Percentiles rank a stretch among this genome's conserved stretches.
phyloP scores from a whole-genome alignment of 2,113 vertebrate species.

The Sylvietta virens region DNA sequence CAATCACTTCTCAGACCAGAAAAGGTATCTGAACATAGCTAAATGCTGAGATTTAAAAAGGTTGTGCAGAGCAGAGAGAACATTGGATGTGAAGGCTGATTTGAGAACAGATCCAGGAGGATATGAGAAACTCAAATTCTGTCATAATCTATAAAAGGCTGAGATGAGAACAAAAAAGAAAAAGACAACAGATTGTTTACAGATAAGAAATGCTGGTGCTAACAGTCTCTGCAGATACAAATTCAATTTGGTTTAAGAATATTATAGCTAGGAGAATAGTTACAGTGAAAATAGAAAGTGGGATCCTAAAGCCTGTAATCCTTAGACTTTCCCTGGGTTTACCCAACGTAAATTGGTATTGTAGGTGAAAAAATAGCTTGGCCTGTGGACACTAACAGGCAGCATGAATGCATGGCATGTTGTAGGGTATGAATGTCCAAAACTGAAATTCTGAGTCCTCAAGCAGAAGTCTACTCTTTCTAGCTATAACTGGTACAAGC shows the following conservation, averaged over 20 bases:
- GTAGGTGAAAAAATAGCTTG: not conserved
- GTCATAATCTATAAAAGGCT: not conserved
- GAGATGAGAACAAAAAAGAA: not conserved
- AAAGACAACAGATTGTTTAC: not conserved
- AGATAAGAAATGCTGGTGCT: not conserved
- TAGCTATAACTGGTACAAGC: not conserved
- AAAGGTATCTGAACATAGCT: not conserved
- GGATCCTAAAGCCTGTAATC: not conserved
- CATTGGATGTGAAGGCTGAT: not conserved
- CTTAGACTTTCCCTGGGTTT: not conserved
- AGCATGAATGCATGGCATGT: accelerated
- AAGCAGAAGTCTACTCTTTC: not conserved
- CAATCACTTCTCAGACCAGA: not conserved
- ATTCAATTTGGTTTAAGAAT: not conserved
- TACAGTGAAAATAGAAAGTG: not conserved
- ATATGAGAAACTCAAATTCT: not conserved
- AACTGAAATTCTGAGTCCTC: not conserved
- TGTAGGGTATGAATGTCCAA: not conserved
- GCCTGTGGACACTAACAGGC: not conserved
- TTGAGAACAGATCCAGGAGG: not conserved
- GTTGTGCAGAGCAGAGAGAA: not conserved
- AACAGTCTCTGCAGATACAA: not conserved
- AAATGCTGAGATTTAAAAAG: not conserved
- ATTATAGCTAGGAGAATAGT: not conserved
- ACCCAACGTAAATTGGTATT: not conserved